phyloP scores from a whole-genome alignment of 2,888 invertebrate genomes.

The Hydropsyche betteni region DNA sequence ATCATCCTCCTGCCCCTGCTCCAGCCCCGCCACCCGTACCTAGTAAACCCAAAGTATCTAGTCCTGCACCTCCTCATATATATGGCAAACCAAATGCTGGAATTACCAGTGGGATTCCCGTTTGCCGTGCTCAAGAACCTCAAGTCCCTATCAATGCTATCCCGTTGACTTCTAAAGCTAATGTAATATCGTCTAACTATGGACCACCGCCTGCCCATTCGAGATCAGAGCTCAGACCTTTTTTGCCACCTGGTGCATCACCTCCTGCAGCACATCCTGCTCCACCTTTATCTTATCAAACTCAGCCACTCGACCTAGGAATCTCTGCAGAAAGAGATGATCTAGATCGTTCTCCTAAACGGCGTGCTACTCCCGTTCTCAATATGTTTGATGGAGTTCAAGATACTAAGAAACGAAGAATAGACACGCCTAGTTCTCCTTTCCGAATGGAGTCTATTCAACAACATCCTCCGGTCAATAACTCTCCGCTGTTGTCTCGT shows the following conservation, averaged over 20 bases:
- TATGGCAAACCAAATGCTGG: constrained; percentile 72
- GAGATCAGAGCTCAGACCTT: constrained; percentile 55
- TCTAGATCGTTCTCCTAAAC: constrained; percentile 66
- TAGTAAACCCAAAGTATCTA: constrained; percentile 75
- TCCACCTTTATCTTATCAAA: constrained; percentile 68
- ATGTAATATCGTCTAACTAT: constrained; percentile 62
- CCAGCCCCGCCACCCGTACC: constrained; percentile 63
- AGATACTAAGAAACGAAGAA: constrained; percentile 71
- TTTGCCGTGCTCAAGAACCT: constrained; percentile 61
- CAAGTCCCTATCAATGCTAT: constrained; percentile 59
- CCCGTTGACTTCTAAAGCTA: constrained; percentile 69
- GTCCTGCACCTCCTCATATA: constrained; percentile 80
- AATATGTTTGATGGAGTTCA: constrained; percentile 61
- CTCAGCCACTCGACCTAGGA: constrained; percentile 82
- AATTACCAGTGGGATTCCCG: constrained; percentile 67
- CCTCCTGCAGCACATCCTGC: constrained; percentile 57
- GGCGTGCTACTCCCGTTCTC: constrained; percentile 68
- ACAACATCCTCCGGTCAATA: constrained; percentile 55
- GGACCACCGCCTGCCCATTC: constrained; percentile 61
- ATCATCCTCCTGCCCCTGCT: constrained; percentile 55
- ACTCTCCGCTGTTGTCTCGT: constrained; percentile 63
- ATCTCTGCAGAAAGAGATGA: constrained; percentile 65
- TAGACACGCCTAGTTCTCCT: constrained; percentile 63
- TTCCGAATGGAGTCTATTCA: constrained; percentile 52
- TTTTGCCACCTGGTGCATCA: constrained; percentile 58